phyloP scores from a whole-genome alignment of 2,888 invertebrate species.

The Microchrysa polita region DNA sequence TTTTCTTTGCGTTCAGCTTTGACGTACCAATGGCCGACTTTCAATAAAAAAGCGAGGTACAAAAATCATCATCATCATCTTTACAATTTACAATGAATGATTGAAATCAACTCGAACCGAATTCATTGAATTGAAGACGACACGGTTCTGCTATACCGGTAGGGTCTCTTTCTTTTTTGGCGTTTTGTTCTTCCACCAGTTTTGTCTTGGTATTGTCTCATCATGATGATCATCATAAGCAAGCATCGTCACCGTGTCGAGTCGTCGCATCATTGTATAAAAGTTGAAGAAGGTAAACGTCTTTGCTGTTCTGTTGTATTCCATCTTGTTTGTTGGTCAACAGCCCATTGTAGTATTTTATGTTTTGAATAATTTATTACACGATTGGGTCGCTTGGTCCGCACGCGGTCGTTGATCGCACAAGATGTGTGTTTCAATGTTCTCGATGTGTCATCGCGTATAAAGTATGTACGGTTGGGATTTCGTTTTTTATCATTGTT shows the following conservation, averaged over 20 bases:
- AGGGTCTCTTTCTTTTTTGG: conserved; percentile 9
- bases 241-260: no score
- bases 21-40: neutral
- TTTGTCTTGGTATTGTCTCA: conserved; percentile 17
- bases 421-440: conserved; percentile 11
- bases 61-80: conserved; percentile 1
- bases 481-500: neutral
- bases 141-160: neutral
- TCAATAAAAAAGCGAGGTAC: no score
- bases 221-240: neutral
- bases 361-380: conserved; percentile 46
- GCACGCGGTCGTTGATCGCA: neutral
- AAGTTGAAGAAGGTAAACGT: conserved; percentile 29
- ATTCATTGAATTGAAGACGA: neutral
- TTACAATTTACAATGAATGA: neutral
- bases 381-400: conserved; percentile 25
- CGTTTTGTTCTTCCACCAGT: neutral
- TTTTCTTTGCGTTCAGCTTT: neutral
- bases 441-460: conserved; percentile 28
- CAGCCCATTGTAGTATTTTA: conserved; percentile 43
- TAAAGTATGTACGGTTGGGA: neutral
- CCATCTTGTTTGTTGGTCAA: conserved; percentile 46
- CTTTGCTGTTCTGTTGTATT: conserved; percentile 30
- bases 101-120: conserved; percentile 3
- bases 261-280: no score